A percentile compares a stretch with the other conserved stretches of the same genome.
Evolutionary conservation across 2,888 invertebrate genomes (phyloP).

Genomic region (Silvanus unidentatus): DNA sequence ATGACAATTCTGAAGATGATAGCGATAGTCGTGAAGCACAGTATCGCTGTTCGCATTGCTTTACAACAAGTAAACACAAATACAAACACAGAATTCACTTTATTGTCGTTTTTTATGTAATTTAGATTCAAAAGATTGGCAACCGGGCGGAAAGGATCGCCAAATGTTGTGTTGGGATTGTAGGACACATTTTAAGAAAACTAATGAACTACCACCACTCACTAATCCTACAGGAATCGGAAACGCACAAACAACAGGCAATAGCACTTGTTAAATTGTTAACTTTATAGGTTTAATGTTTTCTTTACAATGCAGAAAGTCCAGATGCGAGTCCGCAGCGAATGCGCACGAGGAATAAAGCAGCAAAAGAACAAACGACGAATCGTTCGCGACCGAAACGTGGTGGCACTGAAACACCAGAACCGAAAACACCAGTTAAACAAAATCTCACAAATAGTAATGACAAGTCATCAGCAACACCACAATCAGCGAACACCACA

Average conservation of each 20-base stretch:
- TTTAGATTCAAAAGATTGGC: conserved; percentile 64
- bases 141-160: conserved; percentile 66
- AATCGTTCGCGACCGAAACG: conserved; percentile 53
- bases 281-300: too few species aligned
- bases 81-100: neutral
- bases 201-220: conserved; percentile 63
- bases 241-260: conserved; percentile 28
- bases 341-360: conserved; percentile 82
- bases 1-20: conserved; percentile 89
- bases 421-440: conserved; percentile 51
- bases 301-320: conserved; percentile 46
- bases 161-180: conserved; percentile 69
- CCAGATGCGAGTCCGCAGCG: conserved; percentile 80
- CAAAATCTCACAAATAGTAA: conserved; percentile 6
- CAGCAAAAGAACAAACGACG: conserved; percentile 66
- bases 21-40: conserved; percentile 85
- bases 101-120: conserved; percentile 6
- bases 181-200: conserved; percentile 68
- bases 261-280: conserved; percentile 6
- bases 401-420: conserved; percentile 45
- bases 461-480: conserved; percentile 3
- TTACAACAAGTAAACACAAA: conserved; percentile 61
- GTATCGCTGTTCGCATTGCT: conserved; percentile 69
- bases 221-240: conserved; percentile 43
- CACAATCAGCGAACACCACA: conserved; percentile 21